Evolutionary conservation across 1,140 invertebrate species (phyloP).

Genomic region (Ceratitis capitata): DNA sequence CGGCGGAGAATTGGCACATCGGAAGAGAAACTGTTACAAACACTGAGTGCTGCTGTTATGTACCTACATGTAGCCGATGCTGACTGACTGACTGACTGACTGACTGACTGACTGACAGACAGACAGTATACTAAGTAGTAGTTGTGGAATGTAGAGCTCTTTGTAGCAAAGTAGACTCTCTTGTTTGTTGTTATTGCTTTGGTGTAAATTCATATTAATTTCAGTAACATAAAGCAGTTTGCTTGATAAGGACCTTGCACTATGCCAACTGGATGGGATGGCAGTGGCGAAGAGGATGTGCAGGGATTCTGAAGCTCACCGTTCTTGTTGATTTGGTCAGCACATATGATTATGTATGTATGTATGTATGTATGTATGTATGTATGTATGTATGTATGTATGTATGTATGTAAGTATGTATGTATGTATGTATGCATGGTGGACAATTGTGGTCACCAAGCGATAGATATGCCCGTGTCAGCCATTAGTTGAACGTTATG

Average conservation of each 20-base stretch:
- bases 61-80: too few relatives aligned
- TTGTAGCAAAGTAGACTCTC: not conserved
- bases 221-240: conserved; percentile 7
- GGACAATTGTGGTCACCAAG: not conserved
- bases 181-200: not conserved
- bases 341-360: too few relatives aligned
- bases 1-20: not conserved
- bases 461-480: conserved; percentile 22
- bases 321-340: too few relatives aligned
- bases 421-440: not conserved
- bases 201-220: conserved; percentile 18
- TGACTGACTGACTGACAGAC: not conserved
- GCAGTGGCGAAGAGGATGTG: not conserved
- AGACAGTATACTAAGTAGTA: not conserved
- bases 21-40: not conserved
- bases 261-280: too few relatives aligned
- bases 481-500: conserved; percentile 15
- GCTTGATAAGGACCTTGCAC: not conserved
- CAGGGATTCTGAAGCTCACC: not conserved
- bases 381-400: not conserved
- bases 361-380: not conserved
- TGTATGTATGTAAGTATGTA: not conserved
- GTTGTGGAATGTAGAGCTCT: not conserved
- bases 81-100: too few relatives aligned
- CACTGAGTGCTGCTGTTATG: too few relatives aligned